Evolutionary conservation across 1,140 invertebrate genomes (phyloP).

Genomic region (Sinonovacula constricta): DNA sequence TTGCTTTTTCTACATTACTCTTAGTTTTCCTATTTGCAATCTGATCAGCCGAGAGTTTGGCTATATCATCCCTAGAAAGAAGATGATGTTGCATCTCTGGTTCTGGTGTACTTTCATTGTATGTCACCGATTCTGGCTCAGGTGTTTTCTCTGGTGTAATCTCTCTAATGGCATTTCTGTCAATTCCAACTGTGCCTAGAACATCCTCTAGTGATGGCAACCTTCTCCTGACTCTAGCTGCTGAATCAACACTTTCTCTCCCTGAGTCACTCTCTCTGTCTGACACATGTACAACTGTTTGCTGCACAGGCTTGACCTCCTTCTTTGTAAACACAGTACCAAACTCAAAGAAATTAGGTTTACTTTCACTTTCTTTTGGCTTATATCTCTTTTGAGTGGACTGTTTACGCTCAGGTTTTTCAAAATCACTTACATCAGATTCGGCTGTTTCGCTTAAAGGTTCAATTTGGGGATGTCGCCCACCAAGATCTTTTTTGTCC

Average conservation of each 20-base stretch:
- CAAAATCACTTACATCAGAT: no score
- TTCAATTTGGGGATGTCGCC: no score
- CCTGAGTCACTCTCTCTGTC: slow-evolving; percentile 17
- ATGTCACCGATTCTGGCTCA: no score
- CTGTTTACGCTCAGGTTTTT: no score
- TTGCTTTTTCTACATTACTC: slow-evolving; percentile 41
- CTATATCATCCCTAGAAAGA: no score
- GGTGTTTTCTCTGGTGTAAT: no score
- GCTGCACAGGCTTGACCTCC: slow-evolving; percentile 11
- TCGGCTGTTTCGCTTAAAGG: no score
- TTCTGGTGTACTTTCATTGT: no score
- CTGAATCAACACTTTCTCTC: slow-evolving; percentile 24
- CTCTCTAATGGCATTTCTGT: not conserved
- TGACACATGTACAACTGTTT: slow-evolving; percentile 1
- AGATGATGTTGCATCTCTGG: no score
- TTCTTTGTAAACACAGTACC: slow-evolving; percentile 46
- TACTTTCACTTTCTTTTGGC: slow-evolving; percentile 16
- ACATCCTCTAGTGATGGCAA: slow-evolving; percentile 48
- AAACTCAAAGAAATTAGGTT: slow-evolving; percentile 45
- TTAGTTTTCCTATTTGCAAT: slow-evolving; percentile 29
- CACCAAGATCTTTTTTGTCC: no score
- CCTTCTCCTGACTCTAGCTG: slow-evolving; percentile 25
- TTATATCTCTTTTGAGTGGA: no score
- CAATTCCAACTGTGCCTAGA: slow-evolving; percentile 14
- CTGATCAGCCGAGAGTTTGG: slow-evolving; percentile 19